Conservation (phyloP, 1,140 invertebrate genomes). For the Meloidogyne hapla region DNA sequence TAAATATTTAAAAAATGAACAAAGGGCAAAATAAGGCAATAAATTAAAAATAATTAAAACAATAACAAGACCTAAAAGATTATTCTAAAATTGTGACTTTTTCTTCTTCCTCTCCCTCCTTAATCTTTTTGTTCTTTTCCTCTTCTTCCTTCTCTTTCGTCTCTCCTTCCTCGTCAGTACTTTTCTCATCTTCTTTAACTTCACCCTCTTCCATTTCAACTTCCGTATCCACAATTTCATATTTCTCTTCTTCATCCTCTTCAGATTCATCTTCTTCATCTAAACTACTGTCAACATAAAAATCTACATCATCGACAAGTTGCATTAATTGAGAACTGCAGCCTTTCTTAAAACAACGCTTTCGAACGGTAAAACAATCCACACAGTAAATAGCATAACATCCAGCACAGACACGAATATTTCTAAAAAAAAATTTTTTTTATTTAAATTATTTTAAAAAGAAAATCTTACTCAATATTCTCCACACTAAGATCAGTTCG, state of each 20-base stretch:
- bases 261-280: slow-evolving; percentile 17
- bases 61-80: too few species aligned
- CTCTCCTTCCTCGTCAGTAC: background rate
- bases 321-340: background rate
- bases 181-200: background rate
- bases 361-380: slow-evolving; percentile 42
- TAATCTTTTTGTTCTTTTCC: background rate
- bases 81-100: background rate
- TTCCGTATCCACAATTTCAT: background rate
- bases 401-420: slow-evolving; percentile 28
- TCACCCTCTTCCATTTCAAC: slow-evolving; percentile 1
- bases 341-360: slow-evolving; percentile 30
- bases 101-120: background rate
- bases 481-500: slow-evolving; percentile 32
- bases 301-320: background rate
- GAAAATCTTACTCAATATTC: slow-evolving; percentile 25
- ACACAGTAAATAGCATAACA: slow-evolving; percentile 39
- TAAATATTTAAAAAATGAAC: too few species aligned
- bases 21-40: too few species aligned
- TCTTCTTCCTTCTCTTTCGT: too few species aligned
- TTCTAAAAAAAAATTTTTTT: slow-evolving; percentile 33
- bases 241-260: slow-evolving; percentile 15
- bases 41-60: too few species aligned
- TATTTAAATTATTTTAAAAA: slow-evolving; percentile 18
- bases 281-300: slow-evolving; percentile 11